Conservation (phyloP, 2,888 invertebrate species). For the Cetonia aurata region DNA sequence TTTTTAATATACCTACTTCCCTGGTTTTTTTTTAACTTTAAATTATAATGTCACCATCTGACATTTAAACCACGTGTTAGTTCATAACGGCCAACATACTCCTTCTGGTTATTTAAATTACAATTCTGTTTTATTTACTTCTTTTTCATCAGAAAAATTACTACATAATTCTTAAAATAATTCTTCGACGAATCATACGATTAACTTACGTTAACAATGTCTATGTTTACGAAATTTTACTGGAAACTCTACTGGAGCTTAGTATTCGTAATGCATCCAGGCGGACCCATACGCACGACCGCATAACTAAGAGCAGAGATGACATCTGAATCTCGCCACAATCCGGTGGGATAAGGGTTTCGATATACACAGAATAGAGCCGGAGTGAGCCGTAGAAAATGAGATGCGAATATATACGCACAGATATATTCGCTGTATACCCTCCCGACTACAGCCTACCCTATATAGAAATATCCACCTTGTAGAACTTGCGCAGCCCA, state of each 20-base stretch:
- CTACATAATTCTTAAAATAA: background rate
- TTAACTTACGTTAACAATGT: conserved; percentile 28
- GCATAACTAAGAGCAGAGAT: conserved; percentile 37
- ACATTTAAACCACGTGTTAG: no score
- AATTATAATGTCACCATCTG: no score
- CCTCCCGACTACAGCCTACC: background rate
- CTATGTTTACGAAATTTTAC: conserved; percentile 20
- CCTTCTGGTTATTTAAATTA: no score
- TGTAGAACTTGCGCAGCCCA: background rate
- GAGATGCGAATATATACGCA: conserved; percentile 35
- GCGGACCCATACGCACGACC: conserved; percentile 35
- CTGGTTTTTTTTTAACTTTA: no score
- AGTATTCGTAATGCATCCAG: conserved; percentile 36
- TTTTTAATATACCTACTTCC: no score
- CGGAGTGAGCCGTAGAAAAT: conserved; percentile 32
- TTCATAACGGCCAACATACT: no score
- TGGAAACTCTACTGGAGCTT: conserved; percentile 17
- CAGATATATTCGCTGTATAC: conserved; percentile 7
- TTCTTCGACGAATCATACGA: conserved; percentile 7
- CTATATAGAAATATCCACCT: background rate
- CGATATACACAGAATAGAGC: conserved; percentile 23
- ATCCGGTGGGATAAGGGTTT: conserved; percentile 37
- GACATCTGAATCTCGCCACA: conserved; percentile 37
- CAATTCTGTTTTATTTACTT: no score
- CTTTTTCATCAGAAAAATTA: no score